Evolutionary conservation across 2,888 invertebrate genomes (phyloP), one percentile per base, ranked within the genome.

Genomic region (Priocnemis perturbator): DNA sequence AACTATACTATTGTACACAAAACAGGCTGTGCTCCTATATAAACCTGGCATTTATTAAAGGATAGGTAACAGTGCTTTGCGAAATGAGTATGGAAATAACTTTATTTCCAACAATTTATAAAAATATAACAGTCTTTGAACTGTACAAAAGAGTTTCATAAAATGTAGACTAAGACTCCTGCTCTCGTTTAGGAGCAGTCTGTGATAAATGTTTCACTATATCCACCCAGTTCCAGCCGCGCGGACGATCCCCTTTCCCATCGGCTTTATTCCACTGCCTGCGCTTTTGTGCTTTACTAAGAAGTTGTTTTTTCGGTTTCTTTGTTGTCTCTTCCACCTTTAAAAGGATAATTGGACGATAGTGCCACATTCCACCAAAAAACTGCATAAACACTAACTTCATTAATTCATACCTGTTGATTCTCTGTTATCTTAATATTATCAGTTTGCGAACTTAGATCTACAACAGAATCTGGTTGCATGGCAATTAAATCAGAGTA

Each of bases 211-310:
- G 98, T 89, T 96, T 97, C n/a, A 98, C 94, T 73, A 98, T 93
- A 87, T 98, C 98, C 11, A 98, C 94, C 98, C 98, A 98, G 90
- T 98, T 94, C 93, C 94, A 97, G 0, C 98, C 98, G 30, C 98
- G 90, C 0, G 96, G 95, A 76, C 92, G 93, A 85, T 98, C 97
- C 0, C 97, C 97, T 37, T 93, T 94, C 55, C 92, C 90, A 88
- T 97, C 97, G 0, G 96, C 92, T 65, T 93, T 92, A 87, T 97
- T 96, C 95, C 96, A 97, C 85, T 95, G 94, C 69, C 95, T 92
- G 14, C 97, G 92, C 88, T 98, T 98, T 89, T 98, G 98, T 0
- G 97, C 92, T 90, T 98, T 98, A 7, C 96, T 96, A 79, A 98
- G 87, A 66, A 97, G 96, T 83, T 97, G 96, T 79, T 95, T 95